Base-by-base conservation (phyloP, 2,888 invertebrate genomes). In the Caenorhabditis sinica region DNA sequence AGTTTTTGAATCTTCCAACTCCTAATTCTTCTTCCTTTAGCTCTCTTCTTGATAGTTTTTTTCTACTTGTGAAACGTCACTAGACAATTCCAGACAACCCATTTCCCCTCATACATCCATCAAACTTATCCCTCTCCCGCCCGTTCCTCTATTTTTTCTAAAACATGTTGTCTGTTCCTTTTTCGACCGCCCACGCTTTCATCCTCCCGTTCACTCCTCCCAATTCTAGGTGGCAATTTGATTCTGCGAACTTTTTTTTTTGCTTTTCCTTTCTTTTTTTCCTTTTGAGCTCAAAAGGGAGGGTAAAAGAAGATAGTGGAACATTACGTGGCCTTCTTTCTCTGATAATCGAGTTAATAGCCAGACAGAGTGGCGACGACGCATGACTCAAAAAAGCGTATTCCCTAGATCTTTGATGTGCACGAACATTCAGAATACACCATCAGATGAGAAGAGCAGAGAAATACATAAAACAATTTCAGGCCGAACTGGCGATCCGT, bases 401-500 rank as follows among this genome's bases (percentile, higher is more conserved):
- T 43, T 56, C 36, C 51, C 45, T 28, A 45, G 17, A 60, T 72
- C 45, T 60, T 45, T 72, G 72, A 30, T 45, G 72, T 58, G 58
- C 40, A 58, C 75, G 4, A 75, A 30, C 66, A 66, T 68, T 65
- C 45, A 65, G 13, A 63, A 63, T 40, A 61, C 33, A 40, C 25
- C 30, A 15, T 25, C 17, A n/a, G n/a, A n/a, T n/a, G n/a, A n/a
- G n/a, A n/a, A n/a, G 33, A 28, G 13, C n/a, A 20, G 8, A n/a
- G 20, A 49, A 6, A 56, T 28, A 40, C 15, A 63, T 40, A 61
- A 33, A 28, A 36, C 36, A 60, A 1, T 90, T 90, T 65, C 76
- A 90, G 90, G 83, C 89, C 65, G 90, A 89, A 33, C 75, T 90
- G 66, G 85, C 86, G 17, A 88, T 91, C 49, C 84, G 90, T 45